A percentile compares a stretch with the other conserved stretches of the same genome.
Conservation (phyloP, 2,113 vertebrate species). For the Pseudonaja textilis region DNA sequence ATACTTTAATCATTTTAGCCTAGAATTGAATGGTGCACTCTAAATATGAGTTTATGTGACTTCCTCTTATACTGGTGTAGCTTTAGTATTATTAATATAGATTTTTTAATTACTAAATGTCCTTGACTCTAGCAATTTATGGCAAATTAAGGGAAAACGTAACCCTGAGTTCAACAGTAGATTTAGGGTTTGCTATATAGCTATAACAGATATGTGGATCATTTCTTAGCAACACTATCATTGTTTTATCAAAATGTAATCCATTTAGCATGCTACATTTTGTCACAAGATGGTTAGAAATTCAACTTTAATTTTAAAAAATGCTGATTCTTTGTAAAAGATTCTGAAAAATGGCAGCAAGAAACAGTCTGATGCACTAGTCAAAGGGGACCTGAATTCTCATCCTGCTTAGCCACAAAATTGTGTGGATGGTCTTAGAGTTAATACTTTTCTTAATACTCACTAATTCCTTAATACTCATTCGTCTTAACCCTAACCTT, state of each 20-base stretch:
- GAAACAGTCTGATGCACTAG: background rate
- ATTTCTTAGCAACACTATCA: constrained; percentile 2
- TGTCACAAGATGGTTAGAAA: background rate
- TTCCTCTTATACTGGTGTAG: background rate
- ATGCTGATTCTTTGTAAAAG: background rate
- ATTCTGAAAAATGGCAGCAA: background rate
- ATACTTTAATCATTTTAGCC: background rate
- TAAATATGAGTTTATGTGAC: background rate
- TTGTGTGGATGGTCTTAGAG: background rate
- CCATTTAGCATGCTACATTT: background rate
- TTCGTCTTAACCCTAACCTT: background rate
- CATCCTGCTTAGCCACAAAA: background rate
- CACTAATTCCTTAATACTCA: background rate
- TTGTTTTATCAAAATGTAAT: background rate
- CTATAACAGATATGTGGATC: background rate
- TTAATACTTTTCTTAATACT: background rate
- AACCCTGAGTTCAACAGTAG: background rate
- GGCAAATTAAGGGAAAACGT: constrained; percentile 2
- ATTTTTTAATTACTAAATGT: background rate
- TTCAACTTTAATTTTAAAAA: background rate
- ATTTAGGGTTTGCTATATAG: background rate
- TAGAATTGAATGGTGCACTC: background rate
- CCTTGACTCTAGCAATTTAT: background rate
- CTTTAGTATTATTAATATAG: background rate
- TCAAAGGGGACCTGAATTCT: background rate